These are phyloP conservation scores for Balaeniceps rex DNA, from an alignment of 2,113 vertebrate genomes.

Conservation along the genomic window DNA sequence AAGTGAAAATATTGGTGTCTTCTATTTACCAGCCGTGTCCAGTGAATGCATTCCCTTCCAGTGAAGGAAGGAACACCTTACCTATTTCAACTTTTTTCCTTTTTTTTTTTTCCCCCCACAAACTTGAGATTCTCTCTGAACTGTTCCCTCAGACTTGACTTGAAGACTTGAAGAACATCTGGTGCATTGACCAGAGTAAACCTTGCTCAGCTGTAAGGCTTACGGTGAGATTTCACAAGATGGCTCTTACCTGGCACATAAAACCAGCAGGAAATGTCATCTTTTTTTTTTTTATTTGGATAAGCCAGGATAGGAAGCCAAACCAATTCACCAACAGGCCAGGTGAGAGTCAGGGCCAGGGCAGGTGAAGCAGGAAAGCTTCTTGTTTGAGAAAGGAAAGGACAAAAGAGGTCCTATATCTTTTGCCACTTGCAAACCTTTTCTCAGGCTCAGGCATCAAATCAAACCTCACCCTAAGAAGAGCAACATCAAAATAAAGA, in stretches of 20 bases:
- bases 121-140: background rate
- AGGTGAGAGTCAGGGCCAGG: background rate
- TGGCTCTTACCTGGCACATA: background rate
- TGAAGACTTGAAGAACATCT: background rate
- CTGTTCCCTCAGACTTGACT: background rate
- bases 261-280: background rate
- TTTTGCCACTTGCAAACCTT: background rate
- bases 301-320: background rate
- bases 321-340: background rate
- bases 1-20: background rate
- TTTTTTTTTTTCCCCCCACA: background rate
- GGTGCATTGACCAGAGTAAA: background rate
- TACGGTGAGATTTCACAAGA: background rate
- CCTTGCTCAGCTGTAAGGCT: background rate
- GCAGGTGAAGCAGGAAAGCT: background rate
- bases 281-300: background rate
- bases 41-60: background rate
- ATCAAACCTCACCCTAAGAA: background rate
- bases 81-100: background rate
- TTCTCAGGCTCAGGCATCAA: background rate
- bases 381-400: background rate
- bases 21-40: background rate
- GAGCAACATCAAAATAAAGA: background rate
- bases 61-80: background rate
- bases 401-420: background rate